Percentiles rank a stretch among this genome's conserved stretches.
Evolutionary conservation across 2,797 vertebrate species (phyloP).

Genomic region (Phrynocephalus forsythii): DNA sequence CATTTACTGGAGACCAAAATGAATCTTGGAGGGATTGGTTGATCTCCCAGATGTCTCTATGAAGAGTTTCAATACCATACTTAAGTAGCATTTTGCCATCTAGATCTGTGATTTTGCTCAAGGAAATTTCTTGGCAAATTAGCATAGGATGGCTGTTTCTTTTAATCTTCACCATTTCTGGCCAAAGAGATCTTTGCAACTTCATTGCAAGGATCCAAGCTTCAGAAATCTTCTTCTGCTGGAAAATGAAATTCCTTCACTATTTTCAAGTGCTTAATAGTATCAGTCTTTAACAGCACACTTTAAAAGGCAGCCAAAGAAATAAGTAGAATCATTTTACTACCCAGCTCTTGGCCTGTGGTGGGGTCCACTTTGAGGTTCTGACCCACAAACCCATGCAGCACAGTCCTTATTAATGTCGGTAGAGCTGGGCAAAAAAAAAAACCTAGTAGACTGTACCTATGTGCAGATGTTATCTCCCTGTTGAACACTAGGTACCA

Average conservation of each 20-base stretch:
- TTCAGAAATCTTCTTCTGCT: background rate
- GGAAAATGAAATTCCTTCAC: background rate
- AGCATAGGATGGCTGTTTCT: background rate
- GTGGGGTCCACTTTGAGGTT: no score
- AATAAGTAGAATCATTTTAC: background rate
- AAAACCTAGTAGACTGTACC: background rate
- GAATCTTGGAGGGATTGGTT: background rate
- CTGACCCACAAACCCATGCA: background rate
- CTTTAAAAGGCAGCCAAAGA: background rate
- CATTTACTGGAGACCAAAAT: background rate
- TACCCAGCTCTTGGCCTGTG: background rate
- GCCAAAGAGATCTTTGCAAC: background rate
- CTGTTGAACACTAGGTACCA: background rate
- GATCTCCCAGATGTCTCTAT: background rate
- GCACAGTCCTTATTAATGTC: background rate
- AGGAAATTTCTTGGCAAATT: background rate
- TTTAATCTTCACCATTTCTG: background rate
- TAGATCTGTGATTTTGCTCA: background rate
- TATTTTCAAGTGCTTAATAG: background rate
- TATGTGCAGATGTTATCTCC: background rate
- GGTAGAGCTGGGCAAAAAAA: background rate
- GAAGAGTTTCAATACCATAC: background rate
- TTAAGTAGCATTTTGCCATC: background rate
- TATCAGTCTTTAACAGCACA: background rate
- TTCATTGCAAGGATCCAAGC: background rate